These are phyloP conservation scores for Metellina segmentata DNA, from an alignment of 2,888 invertebrate species.

Conservation along the genomic window DNA sequence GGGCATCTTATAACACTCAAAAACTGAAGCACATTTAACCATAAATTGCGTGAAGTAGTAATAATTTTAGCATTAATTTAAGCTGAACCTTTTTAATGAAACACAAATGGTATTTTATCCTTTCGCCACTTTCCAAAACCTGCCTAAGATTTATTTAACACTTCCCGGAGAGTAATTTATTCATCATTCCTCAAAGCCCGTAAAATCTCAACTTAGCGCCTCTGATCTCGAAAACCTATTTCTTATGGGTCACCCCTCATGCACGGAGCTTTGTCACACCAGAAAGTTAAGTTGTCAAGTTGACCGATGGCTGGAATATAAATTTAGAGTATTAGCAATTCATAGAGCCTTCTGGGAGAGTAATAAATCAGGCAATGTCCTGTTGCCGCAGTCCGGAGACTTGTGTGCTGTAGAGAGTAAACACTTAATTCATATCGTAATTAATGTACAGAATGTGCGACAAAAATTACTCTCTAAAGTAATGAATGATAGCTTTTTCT, in stretches of 20 bases:
- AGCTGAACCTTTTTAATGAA: background rate
- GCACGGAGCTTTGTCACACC: constrained; percentile 50
- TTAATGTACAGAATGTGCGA: constrained; percentile 33
- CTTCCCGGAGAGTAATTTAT: background rate
- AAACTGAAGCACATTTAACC: too few relatives aligned
- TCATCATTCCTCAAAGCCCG: background rate
- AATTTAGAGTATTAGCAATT: constrained; percentile 67
- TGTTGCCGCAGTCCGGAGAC: constrained; percentile 3
- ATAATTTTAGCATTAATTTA: background rate
- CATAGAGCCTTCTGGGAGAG: constrained; percentile 42
- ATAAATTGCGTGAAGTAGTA: too few relatives aligned
- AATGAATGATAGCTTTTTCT: constrained; percentile 45
- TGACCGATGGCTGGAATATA: constrained; percentile 70
- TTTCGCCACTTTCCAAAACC: background rate
- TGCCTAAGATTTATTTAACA: background rate
- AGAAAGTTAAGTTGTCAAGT: constrained; percentile 71
- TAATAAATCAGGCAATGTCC: constrained; percentile 63
- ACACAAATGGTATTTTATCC: background rate
- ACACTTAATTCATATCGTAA: constrained; percentile 57
- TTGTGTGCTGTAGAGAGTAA: constrained; percentile 38
- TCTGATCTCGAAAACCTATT: background rate
- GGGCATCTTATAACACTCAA: too few relatives aligned
- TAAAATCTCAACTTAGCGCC: background rate
- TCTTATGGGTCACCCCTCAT: constrained; percentile 17
- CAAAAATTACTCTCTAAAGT: constrained; percentile 47